Evolutionary conservation across 1,140 invertebrate species (phyloP).

Genomic region (Phymorhynchus buccinoides): DNA sequence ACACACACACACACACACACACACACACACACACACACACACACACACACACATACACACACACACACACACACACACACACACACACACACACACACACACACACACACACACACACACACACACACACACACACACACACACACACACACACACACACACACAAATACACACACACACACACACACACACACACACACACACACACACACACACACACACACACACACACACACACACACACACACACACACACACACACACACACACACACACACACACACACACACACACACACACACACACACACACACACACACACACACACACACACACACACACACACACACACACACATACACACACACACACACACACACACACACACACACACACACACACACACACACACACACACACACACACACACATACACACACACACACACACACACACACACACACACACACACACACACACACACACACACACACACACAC

Average conservation of each 20-base stretch:
- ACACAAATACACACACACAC: neutral
- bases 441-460: too few relatives aligned
- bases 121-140: neutral
- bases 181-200: neutral
- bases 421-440: neutral
- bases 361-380: too few relatives aligned
- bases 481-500: too few relatives aligned
- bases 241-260: constrained; percentile 10
- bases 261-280: neutral
- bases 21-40: constrained; percentile 10
- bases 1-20: neutral
- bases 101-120: neutral
- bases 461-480: too few relatives aligned
- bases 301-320: neutral
- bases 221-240: constrained; percentile 10
- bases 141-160: neutral
- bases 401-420: too few relatives aligned
- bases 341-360: too few relatives aligned
- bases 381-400: too few relatives aligned
- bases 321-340: too few relatives aligned
- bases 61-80: constrained; percentile 2
- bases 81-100: neutral
- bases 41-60: constrained; percentile 1
- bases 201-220: neutral
- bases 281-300: neutral